Percentiles rank a stretch among this genome's conserved stretches.
These are phyloP conservation scores for Pelodiscus sinensis DNA, from an alignment of 2,113 vertebrate genomes.

Conservation along the genomic window DNA sequence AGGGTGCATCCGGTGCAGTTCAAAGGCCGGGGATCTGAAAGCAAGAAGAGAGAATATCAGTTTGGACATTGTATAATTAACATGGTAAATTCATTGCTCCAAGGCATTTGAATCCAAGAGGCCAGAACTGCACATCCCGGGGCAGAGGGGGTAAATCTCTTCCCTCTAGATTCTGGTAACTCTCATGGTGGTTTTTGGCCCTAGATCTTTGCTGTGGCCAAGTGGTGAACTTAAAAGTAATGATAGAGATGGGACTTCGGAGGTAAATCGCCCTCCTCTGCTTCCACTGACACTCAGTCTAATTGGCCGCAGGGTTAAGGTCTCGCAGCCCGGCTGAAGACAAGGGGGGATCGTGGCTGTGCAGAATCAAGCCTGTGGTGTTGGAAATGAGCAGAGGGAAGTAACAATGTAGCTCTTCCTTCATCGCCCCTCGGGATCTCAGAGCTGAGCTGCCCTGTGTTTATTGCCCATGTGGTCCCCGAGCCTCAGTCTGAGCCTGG, in stretches of 20 bases:
- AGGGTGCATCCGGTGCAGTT: neutral
- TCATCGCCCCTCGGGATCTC: neutral
- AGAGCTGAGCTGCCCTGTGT: neutral
- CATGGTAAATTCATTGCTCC: neutral
- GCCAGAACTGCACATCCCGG: neutral
- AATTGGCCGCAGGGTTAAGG: neutral
- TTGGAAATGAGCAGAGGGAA: fast-evolving
- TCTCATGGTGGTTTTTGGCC: neutral
- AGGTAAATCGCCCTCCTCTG: neutral
- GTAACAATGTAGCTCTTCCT: neutral
- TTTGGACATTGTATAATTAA: neutral
- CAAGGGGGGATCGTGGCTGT: neutral
- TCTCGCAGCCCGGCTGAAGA: neutral
- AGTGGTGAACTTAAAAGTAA: neutral
- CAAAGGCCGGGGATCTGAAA: neutral
- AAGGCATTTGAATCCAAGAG: neutral
- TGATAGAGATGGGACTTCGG: constrained; percentile 29
- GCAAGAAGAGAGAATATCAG: neutral
- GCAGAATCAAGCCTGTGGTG: neutral
- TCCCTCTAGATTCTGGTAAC: neutral
- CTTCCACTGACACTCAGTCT: neutral
- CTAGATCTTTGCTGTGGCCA: constrained; percentile 28
- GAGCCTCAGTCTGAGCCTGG: fast-evolving
- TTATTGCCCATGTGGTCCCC: neutral
- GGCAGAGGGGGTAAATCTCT: neutral